Conservation (phyloP, 2,797 vertebrate species). For the Petrocephalus schoutedeni region DNA sequence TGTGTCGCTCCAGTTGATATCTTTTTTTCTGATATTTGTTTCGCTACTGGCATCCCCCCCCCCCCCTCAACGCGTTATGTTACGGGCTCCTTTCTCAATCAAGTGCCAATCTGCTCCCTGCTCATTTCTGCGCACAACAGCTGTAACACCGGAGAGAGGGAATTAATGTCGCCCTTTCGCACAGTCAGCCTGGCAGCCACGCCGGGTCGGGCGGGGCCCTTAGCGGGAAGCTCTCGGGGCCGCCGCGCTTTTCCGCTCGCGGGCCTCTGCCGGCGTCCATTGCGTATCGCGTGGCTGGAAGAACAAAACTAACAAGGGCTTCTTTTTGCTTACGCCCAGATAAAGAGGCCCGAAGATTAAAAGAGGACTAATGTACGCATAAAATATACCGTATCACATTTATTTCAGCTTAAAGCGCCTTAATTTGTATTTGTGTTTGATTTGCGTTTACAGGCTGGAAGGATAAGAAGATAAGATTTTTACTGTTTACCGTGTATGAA, state of each 20-base stretch:
- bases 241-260: too few relatives aligned
- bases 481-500: neutral
- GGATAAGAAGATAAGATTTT: neutral
- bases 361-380: neutral
- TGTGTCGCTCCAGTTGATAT: conserved; percentile 45
- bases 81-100: conserved; percentile 40
- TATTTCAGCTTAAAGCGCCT: neutral
- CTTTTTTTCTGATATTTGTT: conserved; percentile 45
- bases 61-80: neutral
- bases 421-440: neutral
- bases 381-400: neutral
- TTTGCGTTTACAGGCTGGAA: neutral
- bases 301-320: neutral
- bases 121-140: conserved; percentile 63
- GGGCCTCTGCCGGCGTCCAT: neutral
- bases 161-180: conserved; percentile 61
- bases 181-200: conserved; percentile 62
- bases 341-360: neutral
- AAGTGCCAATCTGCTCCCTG: conserved; percentile 54
- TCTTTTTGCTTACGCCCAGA: neutral
- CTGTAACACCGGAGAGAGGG: conserved; percentile 54
- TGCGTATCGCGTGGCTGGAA: neutral
- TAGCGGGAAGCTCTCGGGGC: conserved; percentile 23
- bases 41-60: neutral
- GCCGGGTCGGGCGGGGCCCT: conserved; percentile 54